These are phyloP conservation scores for Orchesella flavescens DNA, from an alignment of 2,888 invertebrate genomes.

Conservation along the genomic window DNA sequence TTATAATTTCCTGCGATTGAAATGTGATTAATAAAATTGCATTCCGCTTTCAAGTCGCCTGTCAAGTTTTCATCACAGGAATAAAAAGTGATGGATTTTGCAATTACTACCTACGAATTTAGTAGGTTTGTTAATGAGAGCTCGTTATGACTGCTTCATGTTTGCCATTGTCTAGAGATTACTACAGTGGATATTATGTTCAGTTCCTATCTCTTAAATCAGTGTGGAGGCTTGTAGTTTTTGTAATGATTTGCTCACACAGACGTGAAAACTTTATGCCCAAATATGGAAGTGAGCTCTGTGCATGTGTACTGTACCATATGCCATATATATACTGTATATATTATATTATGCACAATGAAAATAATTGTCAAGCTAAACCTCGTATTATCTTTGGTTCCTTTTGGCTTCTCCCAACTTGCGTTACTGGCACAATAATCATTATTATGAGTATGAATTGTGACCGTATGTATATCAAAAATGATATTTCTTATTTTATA, in stretches of 20 bases:
- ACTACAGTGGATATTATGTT: background rate
- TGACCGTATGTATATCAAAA: no score
- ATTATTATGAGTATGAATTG: no score
- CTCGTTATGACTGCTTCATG: background rate
- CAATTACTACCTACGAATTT: no score
- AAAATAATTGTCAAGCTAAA: constrained; percentile 48
- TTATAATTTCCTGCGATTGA: no score
- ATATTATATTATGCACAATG: background rate
- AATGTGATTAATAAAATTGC: no score
- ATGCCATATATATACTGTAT: background rate
- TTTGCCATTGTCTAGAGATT: background rate
- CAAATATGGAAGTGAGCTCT: constrained; percentile 44
- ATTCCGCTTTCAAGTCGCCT: no score
- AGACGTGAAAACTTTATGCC: constrained; percentile 49
- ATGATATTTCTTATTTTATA: constrained; percentile 1
- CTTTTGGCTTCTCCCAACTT: no score
- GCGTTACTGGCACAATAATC: no score
- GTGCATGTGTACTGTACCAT: background rate
- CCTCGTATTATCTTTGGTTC: constrained; percentile 31
- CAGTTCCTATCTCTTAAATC: no score
- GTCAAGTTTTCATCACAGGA: no score
- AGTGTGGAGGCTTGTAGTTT: background rate
- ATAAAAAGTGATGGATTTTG: no score
- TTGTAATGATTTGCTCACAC: constrained; percentile 12
- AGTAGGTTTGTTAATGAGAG: constrained; percentile 7